Evolutionary conservation across 2,113 vertebrate genomes (phyloP), one percentile per base, ranked within the genome.

Genomic region (Oophaga pumilio): DNA sequence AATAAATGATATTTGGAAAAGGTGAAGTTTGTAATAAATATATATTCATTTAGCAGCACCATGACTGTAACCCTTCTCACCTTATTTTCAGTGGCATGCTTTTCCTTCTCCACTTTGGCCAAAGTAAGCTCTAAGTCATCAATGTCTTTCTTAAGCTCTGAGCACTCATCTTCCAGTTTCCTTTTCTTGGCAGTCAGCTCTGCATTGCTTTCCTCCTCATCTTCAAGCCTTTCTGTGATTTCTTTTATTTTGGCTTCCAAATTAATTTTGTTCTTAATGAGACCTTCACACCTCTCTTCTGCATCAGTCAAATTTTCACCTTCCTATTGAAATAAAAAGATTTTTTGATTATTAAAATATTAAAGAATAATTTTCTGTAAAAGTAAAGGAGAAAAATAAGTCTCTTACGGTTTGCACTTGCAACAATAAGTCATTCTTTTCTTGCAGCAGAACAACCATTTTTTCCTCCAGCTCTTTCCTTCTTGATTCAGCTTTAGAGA

Each of bases 351-450:
- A 7, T 15, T 0, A 18, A 9, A 4, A 6, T n/a, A 26, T 15
- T 26, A 28, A 24, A 9, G 22, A 28, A 20, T 22, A 22, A 33
- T 43, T 43, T 43, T 43, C 33, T 56, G 62, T n/a, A 43, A 43
- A 43, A 43, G 33, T 43, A 43, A 43, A 43, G 33, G 33, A 43
- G 3, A 43, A 43, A 43, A 43, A 43, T n/a, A 43, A 43, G 5
- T 43, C 9, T 57, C 94, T 95, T 91, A 98, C 96, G 60, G 96
- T 88, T 84, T 97, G 97, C 28, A 97, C 95, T 90, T 97, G 96
- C 74, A 98, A 94, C 85, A 95, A 94, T 49, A 97, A 90, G 68
- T 97, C 96, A 8, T 98, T 97, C 90, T 97, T 97, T 85, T 97
- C 97, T 88, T 97, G 96, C 59, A 96, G 78, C 0, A 98, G 84